A percentile compares a stretch with the other conserved stretches of the same genome.
These are phyloP conservation scores for Podotricha telesiphe DNA, from an alignment of 2,888 invertebrate genomes.

Conservation along the genomic window DNA sequence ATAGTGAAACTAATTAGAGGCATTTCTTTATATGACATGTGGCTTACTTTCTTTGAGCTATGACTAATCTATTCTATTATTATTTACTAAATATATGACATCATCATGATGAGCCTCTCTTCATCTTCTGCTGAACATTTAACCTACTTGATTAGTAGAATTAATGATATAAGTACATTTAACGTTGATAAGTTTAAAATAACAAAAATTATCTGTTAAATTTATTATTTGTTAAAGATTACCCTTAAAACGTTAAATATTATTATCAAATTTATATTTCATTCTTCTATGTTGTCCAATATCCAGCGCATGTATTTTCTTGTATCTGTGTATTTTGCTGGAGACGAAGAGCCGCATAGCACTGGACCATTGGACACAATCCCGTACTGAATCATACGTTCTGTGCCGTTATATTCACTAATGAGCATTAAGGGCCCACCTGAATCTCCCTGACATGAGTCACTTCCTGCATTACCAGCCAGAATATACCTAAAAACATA, in stretches of 20 bases:
- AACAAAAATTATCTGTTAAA: too few species aligned
- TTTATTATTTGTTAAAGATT: background rate
- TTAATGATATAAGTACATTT: too few species aligned
- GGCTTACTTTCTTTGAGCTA: too few species aligned
- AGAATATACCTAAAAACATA: background rate
- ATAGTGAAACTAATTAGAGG: too few species aligned
- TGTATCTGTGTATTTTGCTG: constrained; percentile 72
- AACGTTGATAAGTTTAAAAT: too few species aligned
- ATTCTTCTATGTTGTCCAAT: constrained; percentile 50
- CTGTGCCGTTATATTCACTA: constrained; percentile 22
- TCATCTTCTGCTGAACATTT: too few species aligned
- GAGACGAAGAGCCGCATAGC: constrained; percentile 58
- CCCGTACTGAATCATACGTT: constrained; percentile 53
- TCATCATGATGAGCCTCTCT: too few species aligned
- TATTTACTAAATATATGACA: too few species aligned
- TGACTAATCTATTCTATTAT: too few species aligned
- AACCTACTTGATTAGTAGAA: too few species aligned
- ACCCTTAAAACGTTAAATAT: background rate
- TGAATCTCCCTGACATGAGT: constrained; percentile 87
- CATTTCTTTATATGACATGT: too few species aligned
- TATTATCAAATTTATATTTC: constrained; percentile 12
- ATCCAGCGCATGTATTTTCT: constrained; percentile 70
- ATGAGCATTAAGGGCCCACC: constrained; percentile 85
- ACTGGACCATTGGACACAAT: constrained; percentile 51
- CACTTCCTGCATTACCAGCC: constrained; percentile 70